Percentiles rank a stretch among this genome's conserved stretches.
phyloP scores from a whole-genome alignment of 2,888 invertebrate species.

The Trachelus stipa region DNA sequence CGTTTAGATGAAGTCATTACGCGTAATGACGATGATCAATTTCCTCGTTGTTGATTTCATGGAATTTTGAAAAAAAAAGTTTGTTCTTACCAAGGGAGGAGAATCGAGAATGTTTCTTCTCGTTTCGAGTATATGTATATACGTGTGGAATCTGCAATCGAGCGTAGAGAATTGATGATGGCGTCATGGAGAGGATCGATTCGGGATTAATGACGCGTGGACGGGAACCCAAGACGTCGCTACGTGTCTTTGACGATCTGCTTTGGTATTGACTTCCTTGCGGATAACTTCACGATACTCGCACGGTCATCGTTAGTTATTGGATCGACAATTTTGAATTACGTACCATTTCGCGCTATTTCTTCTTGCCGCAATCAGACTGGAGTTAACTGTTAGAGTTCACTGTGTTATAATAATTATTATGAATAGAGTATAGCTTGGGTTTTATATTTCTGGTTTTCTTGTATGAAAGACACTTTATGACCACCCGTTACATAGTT shows the following conservation, averaged over 20 bases:
- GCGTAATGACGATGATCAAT: not conserved
- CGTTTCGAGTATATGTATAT: not conserved
- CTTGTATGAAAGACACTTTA: not conserved
- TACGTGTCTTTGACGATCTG: not conserved
- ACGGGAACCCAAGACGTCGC: conserved; percentile 7
- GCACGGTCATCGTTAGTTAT: not conserved
- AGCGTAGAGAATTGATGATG: conserved; percentile 18
- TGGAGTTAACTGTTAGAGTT: too few species aligned
- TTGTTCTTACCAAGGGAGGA: not conserved
- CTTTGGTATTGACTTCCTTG: conserved; percentile 32
- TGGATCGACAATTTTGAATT: not conserved
- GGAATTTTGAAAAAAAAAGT: not conserved
- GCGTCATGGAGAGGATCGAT: conserved; percentile 48
- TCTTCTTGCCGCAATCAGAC: too few species aligned
- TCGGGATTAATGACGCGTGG: conserved; percentile 40
- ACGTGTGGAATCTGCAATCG: not conserved
- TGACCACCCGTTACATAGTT: not conserved
- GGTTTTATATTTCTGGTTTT: too few species aligned
- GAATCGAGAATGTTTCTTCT: not conserved
- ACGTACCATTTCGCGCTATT: not conserved
- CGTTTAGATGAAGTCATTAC: not conserved
- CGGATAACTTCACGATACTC: conserved; percentile 34
- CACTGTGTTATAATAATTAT: too few species aligned
- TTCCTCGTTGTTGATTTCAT: not conserved
- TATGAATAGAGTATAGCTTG: too few species aligned